Percentiles rank a stretch among this genome's conserved stretches.
Conservation (phyloP, 1,140 invertebrate genomes). For the Lordiphosa clarofinis region DNA sequence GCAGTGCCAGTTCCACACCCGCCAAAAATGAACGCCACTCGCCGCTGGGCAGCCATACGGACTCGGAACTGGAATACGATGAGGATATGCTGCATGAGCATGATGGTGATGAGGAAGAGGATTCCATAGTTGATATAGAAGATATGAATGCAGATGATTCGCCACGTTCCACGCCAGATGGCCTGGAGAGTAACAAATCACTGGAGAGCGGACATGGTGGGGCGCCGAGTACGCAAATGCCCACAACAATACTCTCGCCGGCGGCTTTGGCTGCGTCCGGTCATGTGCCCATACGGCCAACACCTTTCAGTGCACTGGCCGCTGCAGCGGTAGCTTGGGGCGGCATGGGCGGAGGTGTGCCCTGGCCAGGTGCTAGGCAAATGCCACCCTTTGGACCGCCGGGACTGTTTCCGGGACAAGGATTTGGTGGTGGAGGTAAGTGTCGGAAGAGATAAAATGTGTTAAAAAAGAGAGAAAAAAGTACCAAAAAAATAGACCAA, state of each 20-base stretch:
- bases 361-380: conserved; percentile 82
- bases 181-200: conserved; percentile 72
- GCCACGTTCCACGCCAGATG: conserved; percentile 75
- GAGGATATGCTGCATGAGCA: conserved; percentile 82
- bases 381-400: conserved; percentile 78
- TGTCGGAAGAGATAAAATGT: conserved; percentile 17
- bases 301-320: conserved; percentile 84
- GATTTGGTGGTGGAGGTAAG: conserved; percentile 78
- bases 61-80: conserved; percentile 84
- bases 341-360: conserved; percentile 83
- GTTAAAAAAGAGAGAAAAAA: not conserved
- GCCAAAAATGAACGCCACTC: conserved; percentile 75
- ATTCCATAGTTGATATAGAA: conserved; percentile 85
- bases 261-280: conserved; percentile 77
- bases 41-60: conserved; percentile 73
- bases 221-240: conserved; percentile 66
- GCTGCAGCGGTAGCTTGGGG: conserved; percentile 84
- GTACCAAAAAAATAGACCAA: no score
- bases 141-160: conserved; percentile 82
- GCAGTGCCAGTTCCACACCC: conserved; percentile 32
- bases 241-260: conserved; percentile 69
- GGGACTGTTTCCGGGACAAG: conserved; percentile 76
- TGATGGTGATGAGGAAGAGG: conserved; percentile 83
- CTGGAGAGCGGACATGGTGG: conserved; percentile 58
- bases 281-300: conserved; percentile 83